Percentiles rank a stretch among this genome's conserved stretches.
Conservation (phyloP, 2,797 vertebrate genomes). For the Coregonus suidteri region DNA sequence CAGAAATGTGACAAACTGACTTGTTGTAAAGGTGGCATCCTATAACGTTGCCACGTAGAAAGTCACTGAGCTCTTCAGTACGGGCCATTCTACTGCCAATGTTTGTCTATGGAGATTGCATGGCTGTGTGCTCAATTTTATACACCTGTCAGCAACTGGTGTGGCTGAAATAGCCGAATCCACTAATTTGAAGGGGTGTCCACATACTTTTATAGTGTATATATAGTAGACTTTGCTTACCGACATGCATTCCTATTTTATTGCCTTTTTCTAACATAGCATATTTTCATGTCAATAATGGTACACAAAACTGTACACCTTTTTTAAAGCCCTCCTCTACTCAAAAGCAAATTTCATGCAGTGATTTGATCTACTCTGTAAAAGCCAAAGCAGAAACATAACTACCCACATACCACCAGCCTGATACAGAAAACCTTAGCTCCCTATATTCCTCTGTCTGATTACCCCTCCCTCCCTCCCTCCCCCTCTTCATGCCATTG, state of each 20-base stretch:
- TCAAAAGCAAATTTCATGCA: conserved; percentile 62
- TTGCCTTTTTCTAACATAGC: neutral
- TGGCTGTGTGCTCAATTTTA: too few species aligned
- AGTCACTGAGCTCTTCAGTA: too few species aligned
- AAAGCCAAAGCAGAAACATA: conserved; percentile 45
- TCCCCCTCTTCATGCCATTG: conserved; percentile 65
- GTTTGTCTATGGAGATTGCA: too few species aligned
- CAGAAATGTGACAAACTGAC: too few species aligned
- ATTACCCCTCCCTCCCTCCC: conserved; percentile 21
- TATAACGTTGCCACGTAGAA: too few species aligned
- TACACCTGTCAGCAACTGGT: too few species aligned
- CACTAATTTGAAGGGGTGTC: too few species aligned
- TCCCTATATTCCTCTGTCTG: conserved; percentile 25
- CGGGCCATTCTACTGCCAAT: too few species aligned
- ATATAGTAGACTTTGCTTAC: neutral
- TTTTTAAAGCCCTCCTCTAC: conserved; percentile 40
- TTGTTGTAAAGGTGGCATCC: too few species aligned
- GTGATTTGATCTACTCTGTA: conserved; percentile 67
- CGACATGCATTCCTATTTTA: neutral
- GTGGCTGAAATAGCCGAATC: too few species aligned
- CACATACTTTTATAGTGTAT: too few species aligned
- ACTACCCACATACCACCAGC: conserved; percentile 63
- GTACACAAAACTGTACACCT: conserved; percentile 18
- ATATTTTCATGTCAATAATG: neutral
- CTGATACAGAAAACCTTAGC: conserved; percentile 68